phyloP scores from a whole-genome alignment of 2,888 invertebrate genomes.

The Clepsis dumicolana region DNA sequence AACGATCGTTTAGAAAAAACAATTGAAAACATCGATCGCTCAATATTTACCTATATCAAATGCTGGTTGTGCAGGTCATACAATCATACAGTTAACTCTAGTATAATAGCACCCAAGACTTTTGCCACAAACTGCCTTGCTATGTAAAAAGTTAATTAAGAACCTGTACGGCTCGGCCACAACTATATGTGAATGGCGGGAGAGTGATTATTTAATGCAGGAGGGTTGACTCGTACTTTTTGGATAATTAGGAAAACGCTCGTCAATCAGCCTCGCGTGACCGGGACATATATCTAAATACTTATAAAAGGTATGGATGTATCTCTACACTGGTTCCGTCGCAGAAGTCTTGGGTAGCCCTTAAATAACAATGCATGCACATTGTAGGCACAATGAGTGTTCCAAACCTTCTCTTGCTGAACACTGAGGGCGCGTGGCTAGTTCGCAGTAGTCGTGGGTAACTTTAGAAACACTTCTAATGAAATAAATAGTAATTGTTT shows the following conservation, averaged over 20 bases:
- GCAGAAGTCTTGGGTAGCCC: conserved; percentile 18
- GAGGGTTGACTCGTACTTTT: too few species aligned
- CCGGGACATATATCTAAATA: too few species aligned
- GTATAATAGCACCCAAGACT: conserved; percentile 13
- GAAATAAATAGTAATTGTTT: background rate
- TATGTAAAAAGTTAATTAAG: too few species aligned
- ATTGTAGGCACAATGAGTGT: conserved; percentile 49
- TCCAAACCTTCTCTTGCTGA: conserved; percentile 18
- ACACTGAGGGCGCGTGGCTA: conserved; percentile 31
- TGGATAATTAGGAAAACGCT: too few species aligned
- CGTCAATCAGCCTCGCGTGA: too few species aligned
- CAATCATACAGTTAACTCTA: conserved; percentile 9
- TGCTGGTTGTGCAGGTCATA: conserved; percentile 13
- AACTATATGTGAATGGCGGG: too few species aligned
- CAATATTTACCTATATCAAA: background rate
- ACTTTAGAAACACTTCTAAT: background rate
- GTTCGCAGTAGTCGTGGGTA: background rate
- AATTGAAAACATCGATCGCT: background rate
- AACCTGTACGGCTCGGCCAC: background rate
- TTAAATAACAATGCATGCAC: conserved; percentile 40
- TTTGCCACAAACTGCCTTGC: background rate
- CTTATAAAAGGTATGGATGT: background rate
- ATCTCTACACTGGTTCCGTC: background rate
- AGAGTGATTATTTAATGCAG: too few species aligned
- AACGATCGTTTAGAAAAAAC: background rate